Conservation (phyloP, 1,140 invertebrate species). For the Drosophila micromelanica region DNA sequence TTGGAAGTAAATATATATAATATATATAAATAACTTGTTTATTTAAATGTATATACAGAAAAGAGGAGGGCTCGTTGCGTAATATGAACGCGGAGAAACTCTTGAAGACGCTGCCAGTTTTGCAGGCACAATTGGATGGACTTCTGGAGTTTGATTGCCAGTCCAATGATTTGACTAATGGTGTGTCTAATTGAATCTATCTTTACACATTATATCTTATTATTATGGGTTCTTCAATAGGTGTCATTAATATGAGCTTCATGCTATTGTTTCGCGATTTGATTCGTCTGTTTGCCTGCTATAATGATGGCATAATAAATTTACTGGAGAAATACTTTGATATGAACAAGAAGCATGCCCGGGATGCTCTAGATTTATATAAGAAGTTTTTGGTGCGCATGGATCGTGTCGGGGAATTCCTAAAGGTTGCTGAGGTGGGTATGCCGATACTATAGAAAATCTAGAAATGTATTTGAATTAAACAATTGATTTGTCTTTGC, state of each 20-base stretch:
- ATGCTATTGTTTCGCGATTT: slow-evolving; percentile 99
- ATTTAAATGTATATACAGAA: slow-evolving; percentile 82
- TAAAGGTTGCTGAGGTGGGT: slow-evolving; percentile 96
- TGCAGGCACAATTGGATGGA: slow-evolving; percentile 97
- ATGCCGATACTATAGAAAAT: not conserved
- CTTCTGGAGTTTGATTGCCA: slow-evolving; percentile 99
- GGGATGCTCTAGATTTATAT: slow-evolving; percentile 99
- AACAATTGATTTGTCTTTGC: not conserved
- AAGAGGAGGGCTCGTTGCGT: slow-evolving; percentile 97
- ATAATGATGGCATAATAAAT: slow-evolving; percentile 99
- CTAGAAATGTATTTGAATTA: not conserved
- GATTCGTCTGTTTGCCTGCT: slow-evolving; percentile 99
- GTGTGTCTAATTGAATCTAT: slow-evolving; percentile 75
- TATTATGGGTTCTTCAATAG: slow-evolving; percentile 37
- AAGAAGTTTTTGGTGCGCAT: slow-evolving; percentile 99
- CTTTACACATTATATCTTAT: not conserved
- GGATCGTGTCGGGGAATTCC: slow-evolving; percentile 99
- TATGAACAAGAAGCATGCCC: slow-evolving; percentile 99
- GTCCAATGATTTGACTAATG: slow-evolving; percentile 98
- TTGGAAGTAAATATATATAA: slow-evolving; percentile 75
- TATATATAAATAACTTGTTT: not conserved
- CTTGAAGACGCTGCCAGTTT: slow-evolving; percentile 97
- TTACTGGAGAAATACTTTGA: slow-evolving; percentile 99
- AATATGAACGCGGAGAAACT: slow-evolving; percentile 99
- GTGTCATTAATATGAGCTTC: slow-evolving; percentile 98